A percentile compares a stretch with the other conserved stretches of the same genome.
These are phyloP conservation scores for Alethe castanea DNA, from an alignment of 2,113 vertebrate species.

Conservation along the genomic window DNA sequence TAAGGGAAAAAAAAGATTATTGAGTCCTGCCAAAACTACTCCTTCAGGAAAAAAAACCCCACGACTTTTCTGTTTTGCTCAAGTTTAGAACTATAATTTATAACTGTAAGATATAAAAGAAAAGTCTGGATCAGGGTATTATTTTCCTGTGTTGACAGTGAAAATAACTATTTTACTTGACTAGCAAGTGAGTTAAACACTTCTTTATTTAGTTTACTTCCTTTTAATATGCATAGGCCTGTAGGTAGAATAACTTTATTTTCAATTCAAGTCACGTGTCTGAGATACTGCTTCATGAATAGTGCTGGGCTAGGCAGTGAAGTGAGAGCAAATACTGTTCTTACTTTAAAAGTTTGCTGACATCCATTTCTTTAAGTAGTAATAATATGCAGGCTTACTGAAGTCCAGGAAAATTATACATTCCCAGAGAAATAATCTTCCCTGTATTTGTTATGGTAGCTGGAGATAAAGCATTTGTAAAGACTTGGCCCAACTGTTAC, in stretches of 20 bases:
- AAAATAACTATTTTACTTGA: neutral
- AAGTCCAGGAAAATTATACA: neutral
- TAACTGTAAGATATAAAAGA: neutral
- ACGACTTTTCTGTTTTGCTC: neutral
- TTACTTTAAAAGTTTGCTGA: neutral
- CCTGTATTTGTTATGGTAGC: neutral
- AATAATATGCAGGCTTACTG: neutral
- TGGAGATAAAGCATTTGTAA: neutral
- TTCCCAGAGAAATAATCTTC: neutral
- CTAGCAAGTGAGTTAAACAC: neutral
- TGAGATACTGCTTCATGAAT: neutral
- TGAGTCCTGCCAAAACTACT: neutral
- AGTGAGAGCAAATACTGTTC: neutral
- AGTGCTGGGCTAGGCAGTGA: neutral
- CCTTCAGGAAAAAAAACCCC: neutral
- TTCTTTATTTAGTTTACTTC: neutral
- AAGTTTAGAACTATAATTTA: neutral
- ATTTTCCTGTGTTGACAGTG: neutral
- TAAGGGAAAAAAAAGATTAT: neutral
- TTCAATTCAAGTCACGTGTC: accelerated
- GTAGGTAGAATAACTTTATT: neutral
- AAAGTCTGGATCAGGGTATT: neutral
- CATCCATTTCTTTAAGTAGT: neutral
- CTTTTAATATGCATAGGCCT: neutral
- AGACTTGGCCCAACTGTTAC: neutral